These are phyloP conservation scores for Parauchenoglanis punctatus DNA, from an alignment of 2,797 vertebrate species.

Conservation along the genomic window DNA sequence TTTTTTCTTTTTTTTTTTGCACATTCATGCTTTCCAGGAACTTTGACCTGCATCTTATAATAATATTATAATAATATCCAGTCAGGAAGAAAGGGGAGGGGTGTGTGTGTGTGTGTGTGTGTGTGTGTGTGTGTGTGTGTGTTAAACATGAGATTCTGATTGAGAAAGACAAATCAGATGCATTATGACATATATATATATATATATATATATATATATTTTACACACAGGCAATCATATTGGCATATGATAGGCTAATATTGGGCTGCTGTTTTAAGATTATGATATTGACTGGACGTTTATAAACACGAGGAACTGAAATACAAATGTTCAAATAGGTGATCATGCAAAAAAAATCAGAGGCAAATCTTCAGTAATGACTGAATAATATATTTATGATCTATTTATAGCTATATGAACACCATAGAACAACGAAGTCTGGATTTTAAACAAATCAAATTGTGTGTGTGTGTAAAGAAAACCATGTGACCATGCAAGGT, in stretches of 20 bases:
- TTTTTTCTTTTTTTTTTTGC: slow-evolving; percentile 54
- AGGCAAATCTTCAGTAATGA: background rate
- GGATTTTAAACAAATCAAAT: background rate
- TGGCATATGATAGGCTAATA: background rate
- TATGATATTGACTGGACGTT: background rate
- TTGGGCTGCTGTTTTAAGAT: background rate
- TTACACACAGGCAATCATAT: background rate
- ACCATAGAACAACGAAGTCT: background rate
- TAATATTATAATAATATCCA: slow-evolving; percentile 32
- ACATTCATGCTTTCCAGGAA: slow-evolving; percentile 64
- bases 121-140: background rate
- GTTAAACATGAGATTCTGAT: background rate
- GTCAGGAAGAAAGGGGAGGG: background rate
- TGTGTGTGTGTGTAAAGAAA: background rate
- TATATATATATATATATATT: background rate
- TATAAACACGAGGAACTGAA: background rate
- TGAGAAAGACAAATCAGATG: background rate
- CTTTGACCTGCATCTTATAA: slow-evolving; percentile 51
- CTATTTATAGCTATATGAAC: background rate
- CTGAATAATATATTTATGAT: background rate
- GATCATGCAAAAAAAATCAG: background rate
- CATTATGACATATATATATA: background rate
- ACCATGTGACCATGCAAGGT: background rate
- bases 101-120: slow-evolving; percentile 6
- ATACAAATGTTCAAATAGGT: background rate